phyloP scores from a whole-genome alignment of 1,140 invertebrate genomes.

The Hyles vespertilio region DNA sequence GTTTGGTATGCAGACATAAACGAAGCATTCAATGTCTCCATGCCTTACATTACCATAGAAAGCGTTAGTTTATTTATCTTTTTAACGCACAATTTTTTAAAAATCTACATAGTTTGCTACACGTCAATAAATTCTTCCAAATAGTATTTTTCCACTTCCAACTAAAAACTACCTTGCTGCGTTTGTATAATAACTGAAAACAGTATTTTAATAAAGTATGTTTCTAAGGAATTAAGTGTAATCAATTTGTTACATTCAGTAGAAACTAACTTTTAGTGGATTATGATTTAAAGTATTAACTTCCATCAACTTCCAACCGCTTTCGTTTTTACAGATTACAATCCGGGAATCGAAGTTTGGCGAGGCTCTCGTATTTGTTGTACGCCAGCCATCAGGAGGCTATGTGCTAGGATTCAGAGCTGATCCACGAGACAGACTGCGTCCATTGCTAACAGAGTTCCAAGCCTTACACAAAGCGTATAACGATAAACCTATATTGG shows the following conservation, averaged over 20 bases:
- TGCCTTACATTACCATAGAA: constrained; percentile 95
- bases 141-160: no score
- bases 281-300: no score
- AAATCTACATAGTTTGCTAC: no score
- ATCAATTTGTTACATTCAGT: no score
- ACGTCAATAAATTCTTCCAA: no score
- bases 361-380: constrained; percentile 93
- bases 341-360: constrained; percentile 98
- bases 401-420: constrained; percentile 97
- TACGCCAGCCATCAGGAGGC: constrained; percentile 88
- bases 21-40: constrained; percentile 96
- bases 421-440: constrained; percentile 91
- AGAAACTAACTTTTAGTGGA: no score
- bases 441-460: constrained; percentile 88
- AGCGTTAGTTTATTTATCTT: constrained; percentile 78
- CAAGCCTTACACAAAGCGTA: constrained; percentile 88
- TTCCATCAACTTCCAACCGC: no score
- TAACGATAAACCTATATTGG: constrained; percentile 93
- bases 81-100: not conserved
- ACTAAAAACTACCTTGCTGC: no score
- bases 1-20: constrained; percentile 99
- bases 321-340: constrained; percentile 29
- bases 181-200: no score
- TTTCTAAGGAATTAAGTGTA: no score
- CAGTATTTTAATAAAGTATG: no score